Evolutionary conservation across 1,140 invertebrate genomes (phyloP).

Genomic region (Cecropterus lyciades): DNA sequence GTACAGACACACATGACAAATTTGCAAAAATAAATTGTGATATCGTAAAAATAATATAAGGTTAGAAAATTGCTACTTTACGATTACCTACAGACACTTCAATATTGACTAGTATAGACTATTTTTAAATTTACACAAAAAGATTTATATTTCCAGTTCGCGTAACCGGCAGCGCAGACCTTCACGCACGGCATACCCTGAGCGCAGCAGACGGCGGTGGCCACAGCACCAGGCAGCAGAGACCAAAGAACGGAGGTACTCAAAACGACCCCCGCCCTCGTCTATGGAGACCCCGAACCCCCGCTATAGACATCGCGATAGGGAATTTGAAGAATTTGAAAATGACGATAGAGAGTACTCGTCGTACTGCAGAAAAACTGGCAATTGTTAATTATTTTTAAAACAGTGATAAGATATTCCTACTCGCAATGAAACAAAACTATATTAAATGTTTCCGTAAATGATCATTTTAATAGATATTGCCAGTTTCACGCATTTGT

Average conservation of each 20-base stretch:
- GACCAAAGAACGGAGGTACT: slow-evolving; percentile 36
- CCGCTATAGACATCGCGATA: slow-evolving; percentile 50
- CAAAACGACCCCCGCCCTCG: slow-evolving; percentile 31
- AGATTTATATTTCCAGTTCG: slow-evolving; percentile 41
- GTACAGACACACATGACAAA: no score
- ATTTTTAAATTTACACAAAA: neutral
- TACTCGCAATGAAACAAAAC: neutral
- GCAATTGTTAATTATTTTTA: slow-evolving; percentile 51
- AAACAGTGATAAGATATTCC: slow-evolving; percentile 5
- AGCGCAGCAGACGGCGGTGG: slow-evolving; percentile 51
- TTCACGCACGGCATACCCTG: slow-evolving; percentile 52
- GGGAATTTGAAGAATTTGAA: slow-evolving; percentile 53
- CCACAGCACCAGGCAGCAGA: slow-evolving; percentile 36
- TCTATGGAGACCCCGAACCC: slow-evolving; percentile 33
- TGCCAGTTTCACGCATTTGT: slow-evolving; percentile 17
- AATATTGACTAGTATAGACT: no score
- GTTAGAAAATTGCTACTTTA: no score
- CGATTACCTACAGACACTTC: no score
- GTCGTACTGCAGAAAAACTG: slow-evolving; percentile 59
- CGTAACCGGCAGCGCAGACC: slow-evolving; percentile 56
- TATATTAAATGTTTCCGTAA: no score
- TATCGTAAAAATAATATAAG: no score
- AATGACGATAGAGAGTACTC: slow-evolving; percentile 56
- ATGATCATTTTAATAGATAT: neutral
- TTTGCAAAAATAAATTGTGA: no score